Percentiles rank a stretch among this genome's conserved stretches.
These are phyloP conservation scores for Antheraea assamensis DNA, from an alignment of 2,888 invertebrate genomes.

Conservation along the genomic window DNA sequence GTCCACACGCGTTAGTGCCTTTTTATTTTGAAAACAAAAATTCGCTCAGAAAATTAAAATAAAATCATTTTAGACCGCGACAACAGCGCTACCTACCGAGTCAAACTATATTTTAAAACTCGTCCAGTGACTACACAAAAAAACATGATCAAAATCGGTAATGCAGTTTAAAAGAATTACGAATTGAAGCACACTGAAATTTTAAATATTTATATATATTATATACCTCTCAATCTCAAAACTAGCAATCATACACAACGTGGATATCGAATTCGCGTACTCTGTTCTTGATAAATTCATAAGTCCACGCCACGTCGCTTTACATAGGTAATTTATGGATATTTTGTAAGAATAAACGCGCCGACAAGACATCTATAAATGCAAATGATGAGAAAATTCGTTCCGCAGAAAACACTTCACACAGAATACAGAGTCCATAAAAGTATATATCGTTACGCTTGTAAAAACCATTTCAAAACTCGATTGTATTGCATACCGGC, in stretches of 20 bases:
- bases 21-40: no score
- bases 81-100: no score
- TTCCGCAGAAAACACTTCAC: background rate
- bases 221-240: no score
- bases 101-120: no score
- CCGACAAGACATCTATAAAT: background rate
- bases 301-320: background rate
- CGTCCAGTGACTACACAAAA: no score
- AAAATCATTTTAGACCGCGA: no score
- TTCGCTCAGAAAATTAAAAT: no score
- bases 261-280: background rate
- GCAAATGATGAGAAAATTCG: background rate
- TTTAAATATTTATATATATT: no score
- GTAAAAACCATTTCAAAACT: background rate
- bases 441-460: background rate
- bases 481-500: background rate
- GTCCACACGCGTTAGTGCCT: no score
- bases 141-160: no score
- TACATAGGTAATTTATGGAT: background rate
- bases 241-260: background rate
- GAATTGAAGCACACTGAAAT: no score
- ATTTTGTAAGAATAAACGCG: background rate
- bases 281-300: constrained; percentile 27
- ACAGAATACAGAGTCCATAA: background rate
- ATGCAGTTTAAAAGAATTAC: no score